Conservation (phyloP, 2,888 invertebrate genomes). For the Ornithoptera priamus region DNA sequence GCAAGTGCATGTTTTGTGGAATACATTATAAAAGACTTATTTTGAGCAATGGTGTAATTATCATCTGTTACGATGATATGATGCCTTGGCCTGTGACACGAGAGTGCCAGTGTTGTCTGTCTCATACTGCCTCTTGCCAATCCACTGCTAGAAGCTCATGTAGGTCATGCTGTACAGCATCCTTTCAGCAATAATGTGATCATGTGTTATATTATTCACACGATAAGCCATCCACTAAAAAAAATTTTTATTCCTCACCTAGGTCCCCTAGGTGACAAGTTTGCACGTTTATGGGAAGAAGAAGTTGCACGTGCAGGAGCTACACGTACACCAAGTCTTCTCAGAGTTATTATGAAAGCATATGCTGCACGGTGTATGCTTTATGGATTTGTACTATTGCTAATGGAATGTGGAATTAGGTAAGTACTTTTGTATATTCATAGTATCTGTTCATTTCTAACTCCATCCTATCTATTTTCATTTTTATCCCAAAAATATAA, state of each 20-base stretch:
- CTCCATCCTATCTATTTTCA: background rate
- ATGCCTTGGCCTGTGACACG: too few species aligned
- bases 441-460: background rate
- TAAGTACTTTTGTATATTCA: conserved; percentile 44
- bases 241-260: background rate
- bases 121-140: too few species aligned
- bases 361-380: conserved; percentile 81
- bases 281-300: conserved; percentile 76
- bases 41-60: too few species aligned
- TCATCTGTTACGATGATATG: too few species aligned
- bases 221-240: too few species aligned
- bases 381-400: conserved; percentile 79
- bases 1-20: too few species aligned
- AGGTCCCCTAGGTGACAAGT: conserved; percentile 75
- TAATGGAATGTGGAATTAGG: conserved; percentile 83
- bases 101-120: too few species aligned
- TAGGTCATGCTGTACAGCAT: too few species aligned
- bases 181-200: too few species aligned
- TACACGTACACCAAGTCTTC: conserved; percentile 78
- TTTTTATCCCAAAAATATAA: background rate
- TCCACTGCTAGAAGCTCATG: too few species aligned
- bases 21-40: too few species aligned
- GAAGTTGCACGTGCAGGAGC: conserved; percentile 64
- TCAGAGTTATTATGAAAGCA: conserved; percentile 78
- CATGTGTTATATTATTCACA: too few species aligned